Conservation (phyloP, 2,797 vertebrate genomes). For the Margarornis squamiger region DNA sequence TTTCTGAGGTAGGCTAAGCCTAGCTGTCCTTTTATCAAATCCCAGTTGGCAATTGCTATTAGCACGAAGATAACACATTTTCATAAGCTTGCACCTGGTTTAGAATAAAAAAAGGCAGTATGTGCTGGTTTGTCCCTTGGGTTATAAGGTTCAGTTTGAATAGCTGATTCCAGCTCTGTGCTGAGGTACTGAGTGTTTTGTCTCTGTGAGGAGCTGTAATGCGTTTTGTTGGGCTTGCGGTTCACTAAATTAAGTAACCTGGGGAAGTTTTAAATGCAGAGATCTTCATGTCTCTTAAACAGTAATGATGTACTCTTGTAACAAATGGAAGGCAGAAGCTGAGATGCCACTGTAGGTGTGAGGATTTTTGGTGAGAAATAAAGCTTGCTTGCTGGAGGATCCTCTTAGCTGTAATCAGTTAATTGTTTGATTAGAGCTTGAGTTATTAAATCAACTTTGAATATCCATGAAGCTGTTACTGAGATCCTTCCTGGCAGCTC, state of each 20-base stretch:
- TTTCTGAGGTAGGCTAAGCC: slow-evolving; percentile 41
- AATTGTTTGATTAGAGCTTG: not conserved
- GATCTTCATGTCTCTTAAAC: not conserved
- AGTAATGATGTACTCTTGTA: not conserved
- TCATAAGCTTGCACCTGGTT: slow-evolving; percentile 47
- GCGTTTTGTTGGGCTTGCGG: not conserved
- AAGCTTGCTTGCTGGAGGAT: not conserved
- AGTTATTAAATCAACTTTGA: not conserved
- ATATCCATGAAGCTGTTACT: not conserved
- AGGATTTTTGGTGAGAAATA: not conserved
- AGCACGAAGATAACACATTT: slow-evolving; percentile 41
- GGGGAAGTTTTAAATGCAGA: not conserved
- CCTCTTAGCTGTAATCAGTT: not conserved
- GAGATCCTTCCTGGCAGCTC: not conserved
- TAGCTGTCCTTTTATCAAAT: slow-evolving; percentile 61
- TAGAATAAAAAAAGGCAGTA: not conserved
- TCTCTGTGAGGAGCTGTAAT: not conserved
- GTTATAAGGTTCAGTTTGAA: not conserved
- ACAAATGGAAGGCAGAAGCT: not conserved
- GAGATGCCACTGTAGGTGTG: not conserved
- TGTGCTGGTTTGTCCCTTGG: slow-evolving; percentile 33
- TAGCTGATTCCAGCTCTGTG: slow-evolving; percentile 2
- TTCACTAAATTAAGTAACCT: not conserved
- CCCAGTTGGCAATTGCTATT: slow-evolving; percentile 47
- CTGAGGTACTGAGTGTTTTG: not conserved